Base-by-base conservation (phyloP, 2,113 vertebrate species). In the Ochotona curzoniae region DNA sequence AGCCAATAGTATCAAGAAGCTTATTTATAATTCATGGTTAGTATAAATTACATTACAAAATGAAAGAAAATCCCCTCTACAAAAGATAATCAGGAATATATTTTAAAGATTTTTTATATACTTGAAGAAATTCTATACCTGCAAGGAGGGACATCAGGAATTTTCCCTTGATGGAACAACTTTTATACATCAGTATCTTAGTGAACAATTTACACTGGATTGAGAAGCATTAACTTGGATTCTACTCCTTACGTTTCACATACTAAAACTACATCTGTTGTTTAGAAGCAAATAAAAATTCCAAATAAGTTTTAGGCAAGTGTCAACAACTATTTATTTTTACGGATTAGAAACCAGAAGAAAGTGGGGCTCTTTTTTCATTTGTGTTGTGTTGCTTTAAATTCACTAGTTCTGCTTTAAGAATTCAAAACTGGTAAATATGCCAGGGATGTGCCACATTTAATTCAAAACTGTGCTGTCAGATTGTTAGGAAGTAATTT, bases 241-340 rank as follows among this genome's bases (percentile, higher is more conserved):
- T 79, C 66, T 74, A 20, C 8, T 35, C 66, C 69, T 89, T 74
- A 85, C 73, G 17, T 84, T 89, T 84, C 82, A 70, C 25, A 87
- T 90, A 92, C 93, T 49, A 75, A 95, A 95, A 70, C 60, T 93
- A 35, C 23, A 66, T 87, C 20, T 89, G 44, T 87, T 75, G 44
- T 89, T 92, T 70, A 95, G 83, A 93, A 85, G 28, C 83, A 91
- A 96, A 95, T 89, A 88, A 91, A 91, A 96, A 75, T 47, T 86
- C 21, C 69, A 91, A 75, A 91, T 91, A 93, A 93, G 32, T 35
- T 84, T 94, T 93, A 85, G 20, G 63, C 89, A 87, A 94, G 91
- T 93, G 69, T 30, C 30, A 61, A 76, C 44, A 74, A 82, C 51
- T 85, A 71, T 88, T 89, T 79, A 76, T 81, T 90, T 64, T 66